Conservation (phyloP, 2,797 vertebrate species). For the Meriones psammophilus region DNA sequence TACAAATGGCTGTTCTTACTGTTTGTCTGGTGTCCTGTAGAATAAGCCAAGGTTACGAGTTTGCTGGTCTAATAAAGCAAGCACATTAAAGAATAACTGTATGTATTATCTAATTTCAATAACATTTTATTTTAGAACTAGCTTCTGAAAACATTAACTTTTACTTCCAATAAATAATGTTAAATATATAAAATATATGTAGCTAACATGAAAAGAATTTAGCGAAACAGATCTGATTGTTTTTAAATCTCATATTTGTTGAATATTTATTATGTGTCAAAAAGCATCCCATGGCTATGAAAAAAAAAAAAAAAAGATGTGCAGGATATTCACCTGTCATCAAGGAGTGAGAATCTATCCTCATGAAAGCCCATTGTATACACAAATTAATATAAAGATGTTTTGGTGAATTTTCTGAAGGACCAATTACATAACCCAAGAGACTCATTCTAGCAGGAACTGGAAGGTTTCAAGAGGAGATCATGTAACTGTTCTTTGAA, state of each 20-base stretch:
- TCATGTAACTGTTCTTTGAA: constrained; percentile 8
- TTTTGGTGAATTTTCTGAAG: not conserved
- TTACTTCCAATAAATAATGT: not conserved
- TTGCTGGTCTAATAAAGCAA: not conserved
- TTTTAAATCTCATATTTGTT: not conserved
- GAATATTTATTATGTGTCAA: not conserved
- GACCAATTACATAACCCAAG: not conserved
- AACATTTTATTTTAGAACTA: constrained; percentile 48
- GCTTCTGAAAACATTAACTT: not conserved
- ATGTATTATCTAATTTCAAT: not conserved
- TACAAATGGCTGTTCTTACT: not conserved
- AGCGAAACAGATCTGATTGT: not conserved
- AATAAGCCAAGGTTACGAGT: not conserved
- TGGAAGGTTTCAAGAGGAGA: not conserved
- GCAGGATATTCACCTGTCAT: not conserved
- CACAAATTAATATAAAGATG: not conserved
- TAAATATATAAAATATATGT: not conserved
- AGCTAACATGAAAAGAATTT: not conserved
- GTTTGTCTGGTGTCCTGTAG: not conserved
- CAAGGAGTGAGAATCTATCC: not conserved
- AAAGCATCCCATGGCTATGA: not conserved
- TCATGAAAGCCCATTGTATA: not conserved
- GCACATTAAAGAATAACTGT: not conserved
- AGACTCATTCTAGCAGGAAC: not conserved
- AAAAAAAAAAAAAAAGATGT: not conserved